phyloP scores from a whole-genome alignment of 1,140 invertebrate genomes.

The Diabrotica virgifera region DNA sequence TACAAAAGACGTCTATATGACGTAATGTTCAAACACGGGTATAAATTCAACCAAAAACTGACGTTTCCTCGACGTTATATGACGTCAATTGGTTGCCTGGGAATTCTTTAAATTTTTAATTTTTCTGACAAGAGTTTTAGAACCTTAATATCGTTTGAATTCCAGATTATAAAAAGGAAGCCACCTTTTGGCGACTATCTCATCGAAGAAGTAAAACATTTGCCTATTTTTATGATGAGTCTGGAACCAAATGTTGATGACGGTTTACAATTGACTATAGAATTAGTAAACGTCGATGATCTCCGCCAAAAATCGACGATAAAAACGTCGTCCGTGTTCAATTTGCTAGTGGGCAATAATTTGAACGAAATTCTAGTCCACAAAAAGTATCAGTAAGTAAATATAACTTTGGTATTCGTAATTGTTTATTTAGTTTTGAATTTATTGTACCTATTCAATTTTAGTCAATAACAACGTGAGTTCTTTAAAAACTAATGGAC shows the following conservation, averaged over 20 bases:
- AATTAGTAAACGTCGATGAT: slow-evolving; percentile 27
- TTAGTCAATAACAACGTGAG: not conserved
- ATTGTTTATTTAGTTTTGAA: not conserved
- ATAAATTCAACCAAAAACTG: too few relatives aligned
- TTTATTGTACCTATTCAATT: too few relatives aligned
- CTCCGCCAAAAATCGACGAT: slow-evolving; percentile 31
- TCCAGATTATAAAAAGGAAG: slow-evolving; percentile 40
- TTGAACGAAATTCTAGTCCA: slow-evolving; percentile 38
- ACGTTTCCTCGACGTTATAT: too few relatives aligned
- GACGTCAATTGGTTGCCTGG: too few relatives aligned
- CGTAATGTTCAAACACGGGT: too few relatives aligned
- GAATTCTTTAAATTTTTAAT: too few relatives aligned
- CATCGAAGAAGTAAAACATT: slow-evolving; percentile 33
- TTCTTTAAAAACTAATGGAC: too few relatives aligned
- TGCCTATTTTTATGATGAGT: slow-evolving; percentile 37
- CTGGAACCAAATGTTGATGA: slow-evolving; percentile 15
- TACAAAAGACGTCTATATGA: too few relatives aligned
- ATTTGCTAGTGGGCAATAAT: slow-evolving; percentile 38
- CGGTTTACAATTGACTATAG: slow-evolving; percentile 25
- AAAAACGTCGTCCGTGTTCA: slow-evolving; percentile 34
- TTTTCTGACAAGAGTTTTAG: too few relatives aligned
- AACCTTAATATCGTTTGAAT: too few relatives aligned
- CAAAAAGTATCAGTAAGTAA: slow-evolving; percentile 39
- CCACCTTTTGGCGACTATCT: slow-evolving; percentile 39
- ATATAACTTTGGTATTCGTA: too few relatives aligned